Conservation (phyloP, 92 coral and sea anemone species). For the Porites rus region DNA sequence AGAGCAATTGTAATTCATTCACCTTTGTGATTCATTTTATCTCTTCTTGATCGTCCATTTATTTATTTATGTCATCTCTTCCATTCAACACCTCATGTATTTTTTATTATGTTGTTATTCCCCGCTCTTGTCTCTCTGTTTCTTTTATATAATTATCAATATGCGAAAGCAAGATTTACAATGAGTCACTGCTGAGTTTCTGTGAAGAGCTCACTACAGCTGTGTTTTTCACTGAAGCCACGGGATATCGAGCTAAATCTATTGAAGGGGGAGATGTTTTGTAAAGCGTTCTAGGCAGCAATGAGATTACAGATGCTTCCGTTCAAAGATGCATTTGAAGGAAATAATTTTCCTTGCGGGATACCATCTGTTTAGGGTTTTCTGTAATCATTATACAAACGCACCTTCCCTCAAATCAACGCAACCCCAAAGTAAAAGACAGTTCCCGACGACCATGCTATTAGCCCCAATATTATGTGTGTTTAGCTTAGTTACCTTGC, state of each 20-base stretch:
- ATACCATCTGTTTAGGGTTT: constrained; percentile 84
- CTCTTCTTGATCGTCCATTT: constrained; percentile 99
- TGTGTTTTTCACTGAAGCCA: constrained; percentile 54
- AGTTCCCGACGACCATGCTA: not conserved
- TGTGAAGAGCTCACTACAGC: constrained; percentile 23
- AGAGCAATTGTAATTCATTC: constrained; percentile 99
- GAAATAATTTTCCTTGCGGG: constrained; percentile 98
- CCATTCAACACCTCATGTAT: constrained; percentile 98
- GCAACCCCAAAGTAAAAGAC: constrained; percentile 31
- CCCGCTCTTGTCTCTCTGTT: constrained; percentile 83
- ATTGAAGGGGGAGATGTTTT: constrained; percentile 59
- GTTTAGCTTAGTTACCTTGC: not conserved
- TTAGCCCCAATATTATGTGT: not conserved
- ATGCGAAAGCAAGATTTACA: constrained; percentile 78
- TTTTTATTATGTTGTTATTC: constrained; percentile 99
- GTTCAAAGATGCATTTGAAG: constrained; percentile 83
- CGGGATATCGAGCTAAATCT: constrained; percentile 56
- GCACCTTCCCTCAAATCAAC: constrained; percentile 52
- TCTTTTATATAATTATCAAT: constrained; percentile 92
- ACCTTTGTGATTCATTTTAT: constrained; percentile 98
- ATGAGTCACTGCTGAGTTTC: constrained; percentile 43
- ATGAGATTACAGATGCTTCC: constrained; percentile 89
- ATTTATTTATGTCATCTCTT: constrained; percentile 99
- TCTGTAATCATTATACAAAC: constrained; percentile 79
- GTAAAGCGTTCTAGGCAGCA: constrained; percentile 60